Evolutionary conservation across 1,140 invertebrate genomes (phyloP), one percentile per base, ranked within the genome.

Genomic region (Pseudomyrmex cubaensis): DNA sequence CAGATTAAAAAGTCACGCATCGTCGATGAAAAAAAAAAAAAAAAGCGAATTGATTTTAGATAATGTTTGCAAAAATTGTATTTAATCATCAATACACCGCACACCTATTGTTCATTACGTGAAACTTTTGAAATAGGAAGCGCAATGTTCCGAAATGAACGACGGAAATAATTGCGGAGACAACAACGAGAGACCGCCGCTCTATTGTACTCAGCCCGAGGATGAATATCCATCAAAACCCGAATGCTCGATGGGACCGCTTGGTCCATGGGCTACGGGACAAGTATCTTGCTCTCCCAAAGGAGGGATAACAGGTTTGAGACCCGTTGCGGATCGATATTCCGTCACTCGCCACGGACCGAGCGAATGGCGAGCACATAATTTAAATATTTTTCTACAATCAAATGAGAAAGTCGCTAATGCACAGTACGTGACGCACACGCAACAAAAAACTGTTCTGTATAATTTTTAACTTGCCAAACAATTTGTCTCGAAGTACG

Each of bases 241-340:
- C n/a, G 92, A 87, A 54, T 85, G 78, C 20, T 87, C 91, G 15
- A 95, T 95, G 91, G 94, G 93, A 69, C 92, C 95, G 4, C 89
- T 96, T 20, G 97, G 96, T 52, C 96, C 96, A 13, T 97, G 96
- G 93, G 96, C 96, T 2, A 96, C 96, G 1, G 96, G 96, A 8
- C 95, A 96, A 70, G 95, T 96, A 0, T 96, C 96, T 91, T 97
- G 96, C 95, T 96, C 95, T 52, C 96, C 96, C 1, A 93, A 96
- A 44, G 95, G 94, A 20, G 96, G 95, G 5, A 93, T 97, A 82
- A 97, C 96, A 1, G 96, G 96, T 1, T 95, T 96, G 0, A 94
- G 96, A 84, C 97, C 97, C 0, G 95, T 96, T 0, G 96, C 96
- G 0, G 96, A 97, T 93, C 96, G 96, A 89, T 97, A 97, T 90